Conservation (phyloP, 2,113 vertebrate species). For the Pithys albifrons region DNA sequence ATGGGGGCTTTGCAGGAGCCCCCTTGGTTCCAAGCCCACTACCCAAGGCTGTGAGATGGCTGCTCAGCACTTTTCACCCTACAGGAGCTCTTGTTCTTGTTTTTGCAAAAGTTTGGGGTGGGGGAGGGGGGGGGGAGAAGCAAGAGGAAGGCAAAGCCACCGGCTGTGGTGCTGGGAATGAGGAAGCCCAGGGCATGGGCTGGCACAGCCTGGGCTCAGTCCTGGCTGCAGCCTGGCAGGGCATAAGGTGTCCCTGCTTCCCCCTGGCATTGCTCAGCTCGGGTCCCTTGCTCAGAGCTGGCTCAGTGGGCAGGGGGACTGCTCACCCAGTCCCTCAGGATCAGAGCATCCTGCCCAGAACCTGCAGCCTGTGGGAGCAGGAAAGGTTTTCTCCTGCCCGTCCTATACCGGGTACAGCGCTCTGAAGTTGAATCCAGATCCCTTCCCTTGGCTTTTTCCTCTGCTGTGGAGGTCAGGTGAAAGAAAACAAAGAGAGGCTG, state of each 20-base stretch:
- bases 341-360: not conserved
- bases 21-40: not conserved
- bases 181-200: not conserved
- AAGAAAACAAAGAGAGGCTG: not conserved
- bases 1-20: not conserved
- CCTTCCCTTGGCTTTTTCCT: not conserved
- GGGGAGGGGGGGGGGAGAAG: not conserved
- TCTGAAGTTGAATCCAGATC: not conserved
- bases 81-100: not conserved
- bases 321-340: not conserved
- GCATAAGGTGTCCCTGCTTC: not conserved
- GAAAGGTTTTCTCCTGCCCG: not conserved
- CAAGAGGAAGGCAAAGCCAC: not conserved
- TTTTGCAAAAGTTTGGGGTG: not conserved
- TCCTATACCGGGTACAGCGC: fast-evolving
- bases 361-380: not conserved
- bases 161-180: not conserved
- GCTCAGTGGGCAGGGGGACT: not conserved
- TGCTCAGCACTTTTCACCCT: not conserved
- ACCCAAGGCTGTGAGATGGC: not conserved
- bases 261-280: not conserved
- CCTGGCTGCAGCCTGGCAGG: not conserved
- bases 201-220: not conserved
- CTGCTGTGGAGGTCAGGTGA: fast-evolving
- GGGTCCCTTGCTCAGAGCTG: not conserved